A percentile compares a stretch with the other conserved stretches of the same genome.
These are phyloP conservation scores for Bombus affinis DNA, from an alignment of 1,140 invertebrate genomes.

Conservation along the genomic window DNA sequence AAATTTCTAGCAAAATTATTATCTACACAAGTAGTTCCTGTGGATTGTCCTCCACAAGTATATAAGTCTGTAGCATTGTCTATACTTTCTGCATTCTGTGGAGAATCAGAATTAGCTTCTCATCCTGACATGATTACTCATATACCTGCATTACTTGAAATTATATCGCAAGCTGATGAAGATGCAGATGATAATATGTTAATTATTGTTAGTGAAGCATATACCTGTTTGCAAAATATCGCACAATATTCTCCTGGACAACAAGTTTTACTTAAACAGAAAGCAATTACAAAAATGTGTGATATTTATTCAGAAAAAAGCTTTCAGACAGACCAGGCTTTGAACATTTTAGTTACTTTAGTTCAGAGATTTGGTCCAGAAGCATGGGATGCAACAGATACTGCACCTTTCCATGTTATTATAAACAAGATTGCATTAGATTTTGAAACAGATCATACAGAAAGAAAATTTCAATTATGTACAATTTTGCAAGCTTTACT, in stretches of 20 bases:
- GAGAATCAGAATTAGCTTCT: slow-evolving; percentile 89
- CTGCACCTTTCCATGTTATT: slow-evolving; percentile 90
- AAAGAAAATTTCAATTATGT: slow-evolving; percentile 94
- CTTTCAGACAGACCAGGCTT: slow-evolving; percentile 93
- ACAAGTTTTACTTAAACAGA: slow-evolving; percentile 88
- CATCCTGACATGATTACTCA: slow-evolving; percentile 92
- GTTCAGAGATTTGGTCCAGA: slow-evolving; percentile 86
- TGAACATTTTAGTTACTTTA: slow-evolving; percentile 89
- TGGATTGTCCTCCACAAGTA: slow-evolving; percentile 92
- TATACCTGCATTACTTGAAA: slow-evolving; percentile 91
- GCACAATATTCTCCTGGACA: slow-evolving; percentile 88
- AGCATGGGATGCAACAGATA: slow-evolving; percentile 88
- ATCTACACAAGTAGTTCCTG: slow-evolving; percentile 88
- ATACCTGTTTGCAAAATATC: slow-evolving; percentile 91
- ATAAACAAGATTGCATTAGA: slow-evolving; percentile 92
- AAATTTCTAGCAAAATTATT: slow-evolving; percentile 91
- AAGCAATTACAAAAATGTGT: slow-evolving; percentile 90
- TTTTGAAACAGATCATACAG: slow-evolving; percentile 93
- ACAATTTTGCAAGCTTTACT: slow-evolving; percentile 89
- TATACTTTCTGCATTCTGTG: slow-evolving; percentile 91
- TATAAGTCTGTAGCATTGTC: slow-evolving; percentile 95
- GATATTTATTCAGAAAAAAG: slow-evolving; percentile 93
- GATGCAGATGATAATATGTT: slow-evolving; percentile 92
- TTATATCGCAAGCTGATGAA: slow-evolving; percentile 90
- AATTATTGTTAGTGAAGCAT: slow-evolving; percentile 94